A percentile compares a stretch with the other conserved stretches of the same genome.
Evolutionary conservation across 2,888 invertebrate species (phyloP).

Genomic region (Coremacera marginata): DNA sequence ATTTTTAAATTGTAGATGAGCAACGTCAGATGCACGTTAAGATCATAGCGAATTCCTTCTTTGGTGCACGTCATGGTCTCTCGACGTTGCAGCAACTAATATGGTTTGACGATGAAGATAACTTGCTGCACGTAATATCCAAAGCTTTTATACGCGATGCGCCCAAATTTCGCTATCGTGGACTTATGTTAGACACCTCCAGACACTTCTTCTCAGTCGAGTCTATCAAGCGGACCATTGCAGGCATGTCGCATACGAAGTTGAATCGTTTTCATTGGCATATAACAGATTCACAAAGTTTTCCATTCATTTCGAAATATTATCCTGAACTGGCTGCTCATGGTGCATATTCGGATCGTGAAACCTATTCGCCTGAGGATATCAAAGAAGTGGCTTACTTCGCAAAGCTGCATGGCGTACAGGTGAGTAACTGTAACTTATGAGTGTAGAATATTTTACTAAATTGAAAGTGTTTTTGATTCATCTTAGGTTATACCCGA

Average conservation of each 20-base stretch:
- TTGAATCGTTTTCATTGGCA: conserved; percentile 96
- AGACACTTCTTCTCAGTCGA: conserved; percentile 87
- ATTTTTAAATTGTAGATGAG: conserved; percentile 55
- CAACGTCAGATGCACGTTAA: conserved; percentile 71
- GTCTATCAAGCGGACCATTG: conserved; percentile 80
- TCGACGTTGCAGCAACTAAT: conserved; percentile 85
- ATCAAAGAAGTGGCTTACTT: conserved; percentile 80
- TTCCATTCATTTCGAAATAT: conserved; percentile 83
- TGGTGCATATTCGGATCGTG: conserved; percentile 88
- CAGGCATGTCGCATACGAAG: conserved; percentile 91
- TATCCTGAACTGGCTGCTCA: conserved; percentile 84
- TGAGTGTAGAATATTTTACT: neutral
- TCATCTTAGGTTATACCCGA: conserved; percentile 79
- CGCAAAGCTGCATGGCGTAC: conserved; percentile 84
- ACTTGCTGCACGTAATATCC: conserved; percentile 75
- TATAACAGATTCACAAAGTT: conserved; percentile 91
- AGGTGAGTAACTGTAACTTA: conserved; percentile 63
- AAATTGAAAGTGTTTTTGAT: conserved; percentile 70
- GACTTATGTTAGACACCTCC: conserved; percentile 90
- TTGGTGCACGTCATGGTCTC: conserved; percentile 82
- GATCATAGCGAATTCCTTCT: conserved; percentile 78
- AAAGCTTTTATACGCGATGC: conserved; percentile 80
- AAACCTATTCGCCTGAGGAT: conserved; percentile 80
- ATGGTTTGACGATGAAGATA: conserved; percentile 81
- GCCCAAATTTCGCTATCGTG: conserved; percentile 83